A percentile compares a stretch with the other conserved stretches of the same genome.
Evolutionary conservation across 2,888 invertebrate genomes (phyloP).

Genomic region (Stenodera caucasica): DNA sequence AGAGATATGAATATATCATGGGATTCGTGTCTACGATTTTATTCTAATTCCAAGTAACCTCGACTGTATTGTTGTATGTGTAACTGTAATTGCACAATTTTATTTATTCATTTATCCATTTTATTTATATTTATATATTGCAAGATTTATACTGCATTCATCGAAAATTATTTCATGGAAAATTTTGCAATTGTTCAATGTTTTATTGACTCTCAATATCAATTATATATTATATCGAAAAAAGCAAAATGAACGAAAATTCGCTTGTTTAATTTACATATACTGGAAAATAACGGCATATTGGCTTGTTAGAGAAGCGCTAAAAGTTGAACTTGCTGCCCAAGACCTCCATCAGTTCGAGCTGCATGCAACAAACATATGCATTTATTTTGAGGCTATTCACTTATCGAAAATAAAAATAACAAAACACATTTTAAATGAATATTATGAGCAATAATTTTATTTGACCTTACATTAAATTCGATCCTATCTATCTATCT

Average conservation of each 20-base stretch:
- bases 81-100: slow-evolving; percentile 20
- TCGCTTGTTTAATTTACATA: slow-evolving; percentile 3
- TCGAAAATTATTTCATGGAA: slow-evolving; percentile 16
- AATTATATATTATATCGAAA: too few species aligned
- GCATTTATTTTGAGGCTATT: background rate
- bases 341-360: background rate
- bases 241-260: background rate
- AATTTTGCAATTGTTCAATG: slow-evolving; percentile 18
- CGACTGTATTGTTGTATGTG: slow-evolving; percentile 6
- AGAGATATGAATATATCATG: background rate
- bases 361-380: background rate
- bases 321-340: slow-evolving; percentile 5
- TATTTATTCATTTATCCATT: too few species aligned
- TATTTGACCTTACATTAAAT: background rate
- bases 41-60: slow-evolving; percentile 13
- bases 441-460: background rate
- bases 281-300: slow-evolving; percentile 1
- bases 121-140: slow-evolving; percentile 20
- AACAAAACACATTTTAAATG: background rate
- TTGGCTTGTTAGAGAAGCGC: slow-evolving; percentile 4
- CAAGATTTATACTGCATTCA: slow-evolving; percentile 20
- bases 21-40: slow-evolving; percentile 14
- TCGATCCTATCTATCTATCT: background rate
- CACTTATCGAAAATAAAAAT: background rate
- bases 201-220: background rate